These are phyloP conservation scores for Anarhynchus alexandrinus DNA, from an alignment of 2,113 vertebrate species.

Conservation along the genomic window DNA sequence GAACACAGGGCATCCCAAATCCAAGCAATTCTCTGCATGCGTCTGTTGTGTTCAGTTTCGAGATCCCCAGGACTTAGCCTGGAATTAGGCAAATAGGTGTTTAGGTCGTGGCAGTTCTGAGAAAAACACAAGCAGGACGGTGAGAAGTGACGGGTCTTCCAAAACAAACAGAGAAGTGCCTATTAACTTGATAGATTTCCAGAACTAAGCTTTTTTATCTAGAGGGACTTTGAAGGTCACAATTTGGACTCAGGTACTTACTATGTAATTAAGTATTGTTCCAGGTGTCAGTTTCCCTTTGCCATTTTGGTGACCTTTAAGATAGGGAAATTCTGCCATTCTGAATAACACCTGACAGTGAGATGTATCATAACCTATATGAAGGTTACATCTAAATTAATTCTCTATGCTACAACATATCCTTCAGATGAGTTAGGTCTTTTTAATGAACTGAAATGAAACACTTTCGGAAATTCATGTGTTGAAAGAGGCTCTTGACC, in stretches of 20 bases:
- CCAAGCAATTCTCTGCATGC: neutral
- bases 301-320: neutral
- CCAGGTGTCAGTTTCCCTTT: neutral
- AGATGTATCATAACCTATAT: neutral
- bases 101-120: neutral
- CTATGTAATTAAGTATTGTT: neutral
- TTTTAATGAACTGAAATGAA: neutral
- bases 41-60: accelerated
- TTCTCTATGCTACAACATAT: neutral
- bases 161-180: neutral
- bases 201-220: neutral
- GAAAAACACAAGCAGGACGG: neutral
- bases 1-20: neutral
- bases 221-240: neutral
- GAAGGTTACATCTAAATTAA: neutral
- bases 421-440: neutral
- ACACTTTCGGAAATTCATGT: neutral
- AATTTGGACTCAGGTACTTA: neutral
- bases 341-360: neutral
- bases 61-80: neutral
- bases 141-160: neutral
- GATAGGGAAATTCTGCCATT: neutral
- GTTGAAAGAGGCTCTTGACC: neutral
- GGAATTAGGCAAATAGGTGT: neutral
- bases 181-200: neutral